These are phyloP conservation scores for Brachionus rotundiformis DNA, from an alignment of 1,140 invertebrate species.

Conservation along the genomic window DNA sequence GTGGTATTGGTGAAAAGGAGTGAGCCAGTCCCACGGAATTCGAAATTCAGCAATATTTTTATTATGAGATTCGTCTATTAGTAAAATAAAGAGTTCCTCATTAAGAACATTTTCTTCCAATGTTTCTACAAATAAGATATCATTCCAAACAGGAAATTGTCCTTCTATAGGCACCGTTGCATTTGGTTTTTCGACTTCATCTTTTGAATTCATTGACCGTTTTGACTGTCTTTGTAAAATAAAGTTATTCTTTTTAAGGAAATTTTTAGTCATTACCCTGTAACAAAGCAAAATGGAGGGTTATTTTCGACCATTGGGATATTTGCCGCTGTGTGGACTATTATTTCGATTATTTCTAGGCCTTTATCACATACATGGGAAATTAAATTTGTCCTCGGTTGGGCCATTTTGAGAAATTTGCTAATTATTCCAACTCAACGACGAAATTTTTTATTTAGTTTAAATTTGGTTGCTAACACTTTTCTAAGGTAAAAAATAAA, in stretches of 20 bases:
- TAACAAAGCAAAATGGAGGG: slow-evolving; percentile 23
- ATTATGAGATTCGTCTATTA: slow-evolving; percentile 37
- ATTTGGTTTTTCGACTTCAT: slow-evolving; percentile 26
- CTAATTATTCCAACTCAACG: not conserved
- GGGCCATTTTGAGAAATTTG: slow-evolving; percentile 21
- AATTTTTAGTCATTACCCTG: not conserved
- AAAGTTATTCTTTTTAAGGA: too few species aligned
- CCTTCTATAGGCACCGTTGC: slow-evolving; percentile 22
- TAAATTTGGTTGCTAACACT: not conserved
- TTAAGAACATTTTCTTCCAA: slow-evolving; percentile 28
- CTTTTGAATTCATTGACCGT: not conserved
- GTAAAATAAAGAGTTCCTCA: slow-evolving; percentile 7
- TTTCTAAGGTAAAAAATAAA: not conserved
- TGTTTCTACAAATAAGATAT: slow-evolving; percentile 42
- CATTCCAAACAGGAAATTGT: slow-evolving; percentile 45
- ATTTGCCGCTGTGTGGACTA: slow-evolving; percentile 41
- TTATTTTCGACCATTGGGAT: not conserved
- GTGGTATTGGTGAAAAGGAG: slow-evolving; percentile 50
- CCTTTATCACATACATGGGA: slow-evolving; percentile 22
- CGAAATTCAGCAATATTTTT: slow-evolving; percentile 46
- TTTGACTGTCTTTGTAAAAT: not conserved
- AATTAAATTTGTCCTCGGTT: slow-evolving; percentile 46
- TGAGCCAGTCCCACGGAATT: slow-evolving; percentile 39
- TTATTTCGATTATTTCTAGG: slow-evolving; percentile 5
- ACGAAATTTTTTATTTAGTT: not conserved